These are phyloP conservation scores for Hemithea aestivaria DNA, from an alignment of 2,888 invertebrate genomes.

Conservation along the genomic window DNA sequence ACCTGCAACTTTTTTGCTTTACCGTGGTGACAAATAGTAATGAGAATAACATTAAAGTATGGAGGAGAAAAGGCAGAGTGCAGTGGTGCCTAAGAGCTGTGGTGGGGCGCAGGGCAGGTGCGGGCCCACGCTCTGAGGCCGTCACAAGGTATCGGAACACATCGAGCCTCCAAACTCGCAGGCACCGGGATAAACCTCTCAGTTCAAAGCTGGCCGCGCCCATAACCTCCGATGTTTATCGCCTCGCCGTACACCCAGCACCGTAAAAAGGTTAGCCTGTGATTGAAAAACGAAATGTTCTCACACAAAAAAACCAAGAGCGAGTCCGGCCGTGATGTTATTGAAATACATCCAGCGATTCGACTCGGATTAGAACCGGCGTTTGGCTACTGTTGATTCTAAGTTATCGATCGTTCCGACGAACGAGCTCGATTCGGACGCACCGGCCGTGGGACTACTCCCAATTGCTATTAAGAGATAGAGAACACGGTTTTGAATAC, in stretches of 20 bases:
- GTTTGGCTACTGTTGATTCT: conserved; percentile 71
- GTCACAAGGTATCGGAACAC: conserved; percentile 5
- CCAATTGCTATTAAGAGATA: conserved; percentile 42
- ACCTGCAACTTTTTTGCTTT: too few relatives aligned
- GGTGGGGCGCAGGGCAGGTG: too few relatives aligned
- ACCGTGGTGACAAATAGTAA: too few relatives aligned
- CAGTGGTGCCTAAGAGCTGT: too few relatives aligned
- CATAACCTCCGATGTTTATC: conserved; percentile 73
- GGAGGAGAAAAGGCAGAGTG: too few relatives aligned
- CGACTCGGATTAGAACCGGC: conserved; percentile 66
- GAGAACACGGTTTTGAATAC: conserved; percentile 38
- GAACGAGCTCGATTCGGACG: conserved; percentile 20
- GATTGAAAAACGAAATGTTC: conserved; percentile 70
- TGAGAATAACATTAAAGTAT: too few relatives aligned
- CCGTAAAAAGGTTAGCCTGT: conserved; percentile 62
- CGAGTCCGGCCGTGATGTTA: conserved; percentile 46
- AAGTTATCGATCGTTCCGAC: conserved; percentile 57
- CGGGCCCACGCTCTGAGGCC: conserved; percentile 1
- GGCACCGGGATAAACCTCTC: conserved; percentile 54
- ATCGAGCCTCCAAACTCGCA: conserved; percentile 15
- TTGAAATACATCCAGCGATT: conserved; percentile 69
- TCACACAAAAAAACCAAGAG: conserved; percentile 54
- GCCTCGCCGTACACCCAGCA: conserved; percentile 48
- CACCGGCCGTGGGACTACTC: neutral
- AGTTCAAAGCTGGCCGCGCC: conserved; percentile 67